Evolutionary conservation across 2,113 vertebrate species (phyloP), one percentile per base, ranked within the genome.

Genomic region (Vidua macroura): DNA sequence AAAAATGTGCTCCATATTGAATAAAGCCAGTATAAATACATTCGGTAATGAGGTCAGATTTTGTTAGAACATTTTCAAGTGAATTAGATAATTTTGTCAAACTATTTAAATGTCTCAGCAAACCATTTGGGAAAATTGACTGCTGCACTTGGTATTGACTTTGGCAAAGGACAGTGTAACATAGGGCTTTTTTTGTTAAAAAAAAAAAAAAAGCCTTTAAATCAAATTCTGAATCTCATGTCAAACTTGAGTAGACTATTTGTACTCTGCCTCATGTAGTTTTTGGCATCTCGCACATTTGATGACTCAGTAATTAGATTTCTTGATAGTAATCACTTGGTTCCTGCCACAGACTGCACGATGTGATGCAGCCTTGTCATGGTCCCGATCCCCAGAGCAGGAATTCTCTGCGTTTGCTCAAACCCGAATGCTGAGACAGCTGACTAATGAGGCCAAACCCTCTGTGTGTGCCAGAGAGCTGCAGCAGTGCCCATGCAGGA

Each of bases 61-160:
- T 98, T 98, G 98, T 98, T 98, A 98, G 98, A 97, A 97, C 97
- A 96, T 98, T 98, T 98, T 97, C 97, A 97, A 98, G 98, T 98
- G 97, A 98, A 98, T 99, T 98, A 98, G 98, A 99, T 99, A 98
- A 99, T 99, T 99, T 98, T 98, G 98, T 99, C 98, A 98, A 98
- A 99, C 98, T 98, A 98, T 98, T 99, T 99, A 98, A 98, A 98
- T 97, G 98, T 98, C 98, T 98, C 97, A 97, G 98, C 97, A 98
- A 99, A 98, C 97, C 98, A 92, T 98, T 96, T 96, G 98, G 98
- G 99, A 98, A 98, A 98, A 98, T 75, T 95, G 98, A 99, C 98
- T 97, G 98, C 98, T 97, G 88, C 91, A 60, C 96, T 98, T 93
- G 96, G 86, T 99, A 97, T 99, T 99, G 98, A 99, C 97, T 98